A percentile compares a stretch with the other conserved stretches of the same genome.
Evolutionary conservation across 2,797 vertebrate genomes (phyloP).

Genomic region (Crocodylus rhombifer): DNA sequence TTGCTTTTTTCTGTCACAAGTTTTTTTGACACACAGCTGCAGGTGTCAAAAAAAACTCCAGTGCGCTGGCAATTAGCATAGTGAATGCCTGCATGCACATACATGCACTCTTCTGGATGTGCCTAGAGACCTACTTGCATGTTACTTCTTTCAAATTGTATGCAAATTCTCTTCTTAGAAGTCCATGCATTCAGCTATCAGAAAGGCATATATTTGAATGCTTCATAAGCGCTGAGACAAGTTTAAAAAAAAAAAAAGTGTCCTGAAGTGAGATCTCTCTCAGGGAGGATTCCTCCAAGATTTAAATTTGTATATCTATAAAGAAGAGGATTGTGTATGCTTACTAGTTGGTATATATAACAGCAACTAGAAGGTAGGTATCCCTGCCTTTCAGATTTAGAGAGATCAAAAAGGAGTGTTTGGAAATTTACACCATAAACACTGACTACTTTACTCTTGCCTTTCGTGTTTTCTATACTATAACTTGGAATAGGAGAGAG

Average conservation of each 20-base stretch:
- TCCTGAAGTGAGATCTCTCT: constrained; percentile 1
- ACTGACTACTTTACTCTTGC: not conserved
- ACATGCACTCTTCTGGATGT: too few species aligned
- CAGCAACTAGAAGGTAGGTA: not conserved
- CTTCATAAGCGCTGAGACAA: constrained; percentile 10
- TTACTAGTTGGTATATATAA: rapidly evolving
- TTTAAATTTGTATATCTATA: constrained; percentile 12
- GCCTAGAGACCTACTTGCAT: too few species aligned
- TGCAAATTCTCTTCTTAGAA: constrained; percentile 40
- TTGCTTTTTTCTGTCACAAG: too few species aligned
- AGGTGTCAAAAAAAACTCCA: too few species aligned
- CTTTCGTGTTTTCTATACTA: not conserved
- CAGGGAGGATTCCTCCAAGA: not conserved
- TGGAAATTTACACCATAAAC: not conserved
- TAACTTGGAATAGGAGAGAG: not conserved
- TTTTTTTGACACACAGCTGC: too few species aligned
- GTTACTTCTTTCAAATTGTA: constrained; percentile 26
- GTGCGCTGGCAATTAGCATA: too few species aligned
- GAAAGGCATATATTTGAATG: constrained; percentile 26
- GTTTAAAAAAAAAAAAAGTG: not conserved
- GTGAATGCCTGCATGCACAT: too few species aligned
- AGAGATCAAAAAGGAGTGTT: not conserved
- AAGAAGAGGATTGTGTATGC: not conserved
- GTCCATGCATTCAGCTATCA: constrained; percentile 38
- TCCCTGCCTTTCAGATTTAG: not conserved